phyloP scores from a whole-genome alignment of 2,797 vertebrate genomes.

The Hypotaenidia philippensis region DNA sequence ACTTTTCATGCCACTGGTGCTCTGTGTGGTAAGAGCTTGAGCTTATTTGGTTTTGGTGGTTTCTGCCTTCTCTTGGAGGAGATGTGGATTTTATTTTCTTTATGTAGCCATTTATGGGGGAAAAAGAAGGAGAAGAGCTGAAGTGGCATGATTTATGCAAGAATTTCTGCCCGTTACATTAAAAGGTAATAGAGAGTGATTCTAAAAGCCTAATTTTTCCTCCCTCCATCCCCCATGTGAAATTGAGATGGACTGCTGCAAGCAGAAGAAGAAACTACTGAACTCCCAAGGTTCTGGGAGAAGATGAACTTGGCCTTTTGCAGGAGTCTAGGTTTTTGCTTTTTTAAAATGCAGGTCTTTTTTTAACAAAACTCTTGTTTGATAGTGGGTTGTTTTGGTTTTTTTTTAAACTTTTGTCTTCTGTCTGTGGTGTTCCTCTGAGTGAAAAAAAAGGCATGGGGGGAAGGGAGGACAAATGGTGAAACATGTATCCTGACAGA shows the following conservation, averaged over 20 bases:
- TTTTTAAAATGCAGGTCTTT: neutral
- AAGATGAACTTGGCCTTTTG: neutral
- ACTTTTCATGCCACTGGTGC: fast-evolving
- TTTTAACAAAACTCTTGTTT: neutral
- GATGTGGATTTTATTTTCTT: neutral
- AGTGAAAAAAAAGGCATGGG: neutral
- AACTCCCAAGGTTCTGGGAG: neutral
- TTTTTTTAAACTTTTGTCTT: neutral
- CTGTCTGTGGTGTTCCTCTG: neutral
- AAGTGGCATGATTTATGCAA: neutral
- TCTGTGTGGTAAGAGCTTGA: neutral
- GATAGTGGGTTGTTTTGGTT: neutral
- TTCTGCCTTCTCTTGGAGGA: neutral
- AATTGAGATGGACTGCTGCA: neutral
- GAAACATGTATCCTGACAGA: conserved; percentile 5
- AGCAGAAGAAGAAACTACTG: neutral
- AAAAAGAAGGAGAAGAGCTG: neutral
- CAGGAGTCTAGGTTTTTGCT: neutral
- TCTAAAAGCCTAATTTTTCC: neutral
- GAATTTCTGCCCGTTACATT: neutral
- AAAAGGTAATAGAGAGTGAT: neutral
- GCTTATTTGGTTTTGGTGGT: neutral
- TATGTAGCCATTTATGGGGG: neutral
- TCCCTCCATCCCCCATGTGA: neutral
- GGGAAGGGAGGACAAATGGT: neutral